phyloP scores from a whole-genome alignment of 1,140 invertebrate species.

The Leptopilina boulardi region DNA sequence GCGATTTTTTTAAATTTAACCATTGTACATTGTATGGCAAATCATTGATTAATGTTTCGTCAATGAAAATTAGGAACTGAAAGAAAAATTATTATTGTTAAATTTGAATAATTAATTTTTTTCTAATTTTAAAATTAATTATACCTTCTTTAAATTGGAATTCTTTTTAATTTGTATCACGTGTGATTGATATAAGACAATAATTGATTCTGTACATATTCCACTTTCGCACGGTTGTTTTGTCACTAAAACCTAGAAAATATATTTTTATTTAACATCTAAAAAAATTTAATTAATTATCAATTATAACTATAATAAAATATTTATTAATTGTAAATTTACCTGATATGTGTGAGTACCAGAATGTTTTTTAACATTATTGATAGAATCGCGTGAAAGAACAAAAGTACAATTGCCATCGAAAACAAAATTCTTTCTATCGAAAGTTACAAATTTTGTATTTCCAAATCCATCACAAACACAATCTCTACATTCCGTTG shows the following conservation, averaged over 20 bases:
- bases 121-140: not conserved
- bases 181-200: constrained; percentile 81
- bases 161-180: constrained; percentile 77
- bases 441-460: constrained; percentile 85
- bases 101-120: too few species aligned
- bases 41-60: constrained; percentile 62
- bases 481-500: constrained; percentile 86
- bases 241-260: constrained; percentile 61
- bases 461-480: constrained; percentile 83
- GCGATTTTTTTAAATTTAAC: constrained; percentile 67
- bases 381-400: constrained; percentile 80
- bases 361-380: constrained; percentile 50
- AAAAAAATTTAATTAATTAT: too few species aligned
- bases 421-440: constrained; percentile 83
- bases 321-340: not conserved
- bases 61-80: constrained; percentile 60
- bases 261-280: not conserved
- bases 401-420: constrained; percentile 89
- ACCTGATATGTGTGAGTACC: constrained; percentile 81
- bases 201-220: constrained; percentile 80
- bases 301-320: not conserved
- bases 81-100: too few species aligned
- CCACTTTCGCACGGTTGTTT: constrained; percentile 79
- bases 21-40: constrained; percentile 69
- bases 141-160: constrained; percentile 18